A percentile compares a stretch with the other conserved stretches of the same genome.
These are phyloP conservation scores for Phylloscopus whistleri DNA, from an alignment of 2,113 vertebrate genomes.

Conservation along the genomic window DNA sequence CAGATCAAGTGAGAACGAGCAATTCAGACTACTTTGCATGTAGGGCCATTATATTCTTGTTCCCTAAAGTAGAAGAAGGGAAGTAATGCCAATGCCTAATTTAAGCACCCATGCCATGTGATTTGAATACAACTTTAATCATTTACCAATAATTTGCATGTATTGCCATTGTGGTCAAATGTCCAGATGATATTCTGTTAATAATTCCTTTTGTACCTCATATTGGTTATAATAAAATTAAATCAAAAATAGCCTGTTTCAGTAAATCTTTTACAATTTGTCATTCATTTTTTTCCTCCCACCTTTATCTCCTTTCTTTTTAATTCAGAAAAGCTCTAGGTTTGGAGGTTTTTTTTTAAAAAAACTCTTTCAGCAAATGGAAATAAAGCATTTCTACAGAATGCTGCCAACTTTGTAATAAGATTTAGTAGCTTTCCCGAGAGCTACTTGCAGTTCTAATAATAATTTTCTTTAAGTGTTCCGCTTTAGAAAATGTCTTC, in stretches of 20 bases:
- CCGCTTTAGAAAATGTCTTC: slow-evolving; percentile 30
- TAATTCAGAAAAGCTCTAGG: background rate
- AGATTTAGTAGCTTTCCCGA: slow-evolving; percentile 34
- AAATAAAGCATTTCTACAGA: background rate
- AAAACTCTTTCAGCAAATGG: background rate
- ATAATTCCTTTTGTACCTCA: background rate
- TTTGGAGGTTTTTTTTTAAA: background rate
- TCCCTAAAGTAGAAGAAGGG: slow-evolving; percentile 5
- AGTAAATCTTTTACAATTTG: background rate
- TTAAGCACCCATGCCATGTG: background rate
- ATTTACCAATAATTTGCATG: background rate
- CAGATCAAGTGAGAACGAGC: background rate
- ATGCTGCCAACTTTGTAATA: slow-evolving; percentile 27
- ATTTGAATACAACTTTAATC: background rate
- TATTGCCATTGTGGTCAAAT: background rate
- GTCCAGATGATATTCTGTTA: background rate
- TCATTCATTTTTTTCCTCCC: background rate
- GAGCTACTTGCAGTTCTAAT: slow-evolving; percentile 29
- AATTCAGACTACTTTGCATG: background rate
- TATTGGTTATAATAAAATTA: background rate
- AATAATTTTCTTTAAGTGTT: slow-evolving; percentile 57
- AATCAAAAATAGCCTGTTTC: background rate
- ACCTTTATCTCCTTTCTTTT: background rate
- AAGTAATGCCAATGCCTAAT: background rate
- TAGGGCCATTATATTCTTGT: background rate